Conservation (phyloP, 2,113 vertebrate species). For the Chaenogobius annularis region DNA sequence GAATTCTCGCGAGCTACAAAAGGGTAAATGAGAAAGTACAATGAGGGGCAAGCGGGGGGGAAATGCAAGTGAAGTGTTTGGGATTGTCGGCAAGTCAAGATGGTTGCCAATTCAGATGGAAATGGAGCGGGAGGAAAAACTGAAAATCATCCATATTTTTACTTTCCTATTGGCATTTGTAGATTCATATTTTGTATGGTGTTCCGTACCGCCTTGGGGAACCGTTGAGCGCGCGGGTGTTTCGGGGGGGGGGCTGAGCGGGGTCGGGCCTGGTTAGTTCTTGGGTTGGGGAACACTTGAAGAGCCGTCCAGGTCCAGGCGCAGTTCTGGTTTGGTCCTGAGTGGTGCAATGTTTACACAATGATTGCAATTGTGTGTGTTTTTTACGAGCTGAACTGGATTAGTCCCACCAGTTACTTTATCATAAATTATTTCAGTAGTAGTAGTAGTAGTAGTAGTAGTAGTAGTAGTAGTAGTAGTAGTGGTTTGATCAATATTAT, state of each 20-base stretch:
- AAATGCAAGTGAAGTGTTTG: not conserved
- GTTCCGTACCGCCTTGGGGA: not conserved
- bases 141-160: not conserved
- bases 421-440: too few species aligned
- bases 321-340: too few species aligned
- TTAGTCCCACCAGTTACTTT: too few species aligned
- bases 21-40: conserved; percentile 6
- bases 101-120: not conserved
- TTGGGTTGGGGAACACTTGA: too few species aligned
- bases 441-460: too few species aligned
- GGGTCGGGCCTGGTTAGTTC: too few species aligned
- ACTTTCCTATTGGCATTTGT: not conserved
- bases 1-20: not conserved
- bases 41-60: not conserved
- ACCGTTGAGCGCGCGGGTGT: too few species aligned
- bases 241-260: too few species aligned
- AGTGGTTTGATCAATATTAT: too few species aligned
- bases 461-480: too few species aligned
- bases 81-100: not conserved
- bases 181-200: not conserved
- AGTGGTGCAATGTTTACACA: too few species aligned
- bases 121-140: not conserved
- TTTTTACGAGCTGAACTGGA: not conserved
- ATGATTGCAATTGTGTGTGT: not conserved
- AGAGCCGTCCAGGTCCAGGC: too few species aligned